Evolutionary conservation across 1,140 invertebrate species (phyloP).

Genomic region (Drosophila gunungcola): DNA sequence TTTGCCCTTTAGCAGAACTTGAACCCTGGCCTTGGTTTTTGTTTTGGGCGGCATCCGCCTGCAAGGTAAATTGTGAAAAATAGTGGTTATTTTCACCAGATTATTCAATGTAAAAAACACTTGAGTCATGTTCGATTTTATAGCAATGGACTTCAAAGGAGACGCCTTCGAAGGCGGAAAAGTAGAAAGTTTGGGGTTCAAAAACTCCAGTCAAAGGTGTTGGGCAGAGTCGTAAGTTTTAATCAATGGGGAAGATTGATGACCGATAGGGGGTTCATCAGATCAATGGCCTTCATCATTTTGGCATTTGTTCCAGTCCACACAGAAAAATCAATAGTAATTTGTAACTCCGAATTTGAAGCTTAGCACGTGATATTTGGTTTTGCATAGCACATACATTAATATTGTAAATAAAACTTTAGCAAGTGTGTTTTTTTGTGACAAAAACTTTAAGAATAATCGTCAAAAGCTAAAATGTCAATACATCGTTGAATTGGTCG

Average conservation of each 20-base stretch:
- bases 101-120: conserved; percentile 43
- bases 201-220: conserved; percentile 51
- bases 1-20: conserved; percentile 74
- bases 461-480: no score
- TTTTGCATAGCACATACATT: no score
- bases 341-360: no score
- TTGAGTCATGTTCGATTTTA: conserved; percentile 63
- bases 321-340: background rate
- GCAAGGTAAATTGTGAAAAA: conserved; percentile 47
- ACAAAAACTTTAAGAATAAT: no score
- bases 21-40: conserved; percentile 59
- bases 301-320: background rate
- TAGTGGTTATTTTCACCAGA: conserved; percentile 47
- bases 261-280: background rate
- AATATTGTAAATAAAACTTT: no score
- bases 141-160: conserved; percentile 43
- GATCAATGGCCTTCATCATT: background rate
- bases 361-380: no score
- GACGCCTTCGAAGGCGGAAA: conserved; percentile 28
- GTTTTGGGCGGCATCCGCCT: conserved; percentile 20
- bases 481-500: no score
- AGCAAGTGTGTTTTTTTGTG: no score
- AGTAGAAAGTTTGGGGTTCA: conserved; percentile 58
- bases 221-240: conserved; percentile 29
- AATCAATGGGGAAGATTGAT: conserved; percentile 38